These are phyloP conservation scores for Cheilosia pagana DNA, from an alignment of 2,888 invertebrate genomes.

Conservation along the genomic window DNA sequence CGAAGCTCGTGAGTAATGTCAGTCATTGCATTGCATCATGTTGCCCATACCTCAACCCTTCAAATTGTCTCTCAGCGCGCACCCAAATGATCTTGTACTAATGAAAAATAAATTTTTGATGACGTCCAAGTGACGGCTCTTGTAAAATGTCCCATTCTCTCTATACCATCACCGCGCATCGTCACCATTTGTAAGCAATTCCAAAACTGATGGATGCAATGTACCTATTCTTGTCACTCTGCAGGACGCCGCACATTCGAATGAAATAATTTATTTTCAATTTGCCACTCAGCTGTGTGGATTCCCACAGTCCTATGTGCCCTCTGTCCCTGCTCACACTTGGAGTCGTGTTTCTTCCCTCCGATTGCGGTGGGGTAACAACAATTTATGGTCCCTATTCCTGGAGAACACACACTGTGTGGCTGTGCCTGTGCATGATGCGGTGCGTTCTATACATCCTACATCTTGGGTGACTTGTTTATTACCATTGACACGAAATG, in stretches of 20 bases:
- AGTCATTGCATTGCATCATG: constrained; percentile 4
- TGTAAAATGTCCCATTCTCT: constrained; percentile 2
- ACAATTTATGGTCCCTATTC: constrained; percentile 64
- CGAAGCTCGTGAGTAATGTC: background rate
- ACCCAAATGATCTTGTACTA: constrained; percentile 51
- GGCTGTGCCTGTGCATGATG: constrained; percentile 7
- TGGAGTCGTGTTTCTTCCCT: constrained; percentile 36
- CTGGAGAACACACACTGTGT: constrained; percentile 41
- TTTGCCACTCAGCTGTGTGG: constrained; percentile 68
- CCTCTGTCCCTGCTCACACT: background rate
- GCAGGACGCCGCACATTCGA: constrained; percentile 55
- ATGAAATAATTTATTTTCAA: constrained; percentile 73
- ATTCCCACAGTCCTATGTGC: constrained; percentile 55
- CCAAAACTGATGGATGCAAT: constrained; percentile 46
- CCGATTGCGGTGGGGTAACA: constrained; percentile 58
- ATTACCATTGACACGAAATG: constrained; percentile 73
- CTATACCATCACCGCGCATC: background rate
- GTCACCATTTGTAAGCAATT: constrained; percentile 2
- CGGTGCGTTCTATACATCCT: constrained; percentile 26
- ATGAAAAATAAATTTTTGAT: constrained; percentile 47
- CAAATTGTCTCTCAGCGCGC: constrained; percentile 22
- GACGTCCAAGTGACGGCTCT: constrained; percentile 18
- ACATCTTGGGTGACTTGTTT: constrained; percentile 66
- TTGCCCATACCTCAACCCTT: constrained; percentile 12
- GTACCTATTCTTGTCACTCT: constrained; percentile 59